Conservation (phyloP, 35 echinoderm and acorn worm genomes). For the Nesometra sesokonis region DNA sequence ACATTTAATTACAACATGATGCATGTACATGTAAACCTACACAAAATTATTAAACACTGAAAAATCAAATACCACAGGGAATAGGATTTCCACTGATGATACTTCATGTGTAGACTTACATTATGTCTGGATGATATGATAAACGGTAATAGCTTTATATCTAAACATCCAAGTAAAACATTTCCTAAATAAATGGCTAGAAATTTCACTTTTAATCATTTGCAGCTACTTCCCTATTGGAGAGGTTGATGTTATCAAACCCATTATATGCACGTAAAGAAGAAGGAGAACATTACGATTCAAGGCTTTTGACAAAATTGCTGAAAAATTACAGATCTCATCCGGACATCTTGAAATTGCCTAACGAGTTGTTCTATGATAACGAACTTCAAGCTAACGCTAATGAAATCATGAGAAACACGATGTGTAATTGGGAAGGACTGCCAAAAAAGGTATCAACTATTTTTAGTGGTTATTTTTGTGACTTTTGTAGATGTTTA, state of each 20-base stretch:
- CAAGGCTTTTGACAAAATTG: slow-evolving; percentile 47
- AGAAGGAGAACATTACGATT: neutral
- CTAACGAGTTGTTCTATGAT: slow-evolving; percentile 74
- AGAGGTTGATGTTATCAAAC: slow-evolving; percentile 47
- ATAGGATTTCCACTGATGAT: no score
- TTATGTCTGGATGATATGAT: no score
- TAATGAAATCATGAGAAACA: slow-evolving; percentile 36
- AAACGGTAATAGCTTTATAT: no score
- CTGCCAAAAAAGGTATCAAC: slow-evolving; percentile 49
- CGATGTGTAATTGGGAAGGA: slow-evolving; percentile 48
- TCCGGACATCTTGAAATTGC: slow-evolving; percentile 55
- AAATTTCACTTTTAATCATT: neutral
- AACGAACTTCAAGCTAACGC: slow-evolving; percentile 64
- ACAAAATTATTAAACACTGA: no score
- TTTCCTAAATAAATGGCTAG: no score
- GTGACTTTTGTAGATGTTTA: no score
- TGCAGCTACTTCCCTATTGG: slow-evolving; percentile 37
- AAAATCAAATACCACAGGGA: no score
- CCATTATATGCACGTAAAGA: neutral
- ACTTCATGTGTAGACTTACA: no score
- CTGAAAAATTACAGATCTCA: slow-evolving; percentile 92
- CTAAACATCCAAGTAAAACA: no score
- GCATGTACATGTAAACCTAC: no score
- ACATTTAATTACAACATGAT: no score
- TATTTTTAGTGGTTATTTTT: no score